These are phyloP conservation scores for Ictalurus furcatus DNA, from an alignment of 2,113 vertebrate genomes.

Conservation along the genomic window DNA sequence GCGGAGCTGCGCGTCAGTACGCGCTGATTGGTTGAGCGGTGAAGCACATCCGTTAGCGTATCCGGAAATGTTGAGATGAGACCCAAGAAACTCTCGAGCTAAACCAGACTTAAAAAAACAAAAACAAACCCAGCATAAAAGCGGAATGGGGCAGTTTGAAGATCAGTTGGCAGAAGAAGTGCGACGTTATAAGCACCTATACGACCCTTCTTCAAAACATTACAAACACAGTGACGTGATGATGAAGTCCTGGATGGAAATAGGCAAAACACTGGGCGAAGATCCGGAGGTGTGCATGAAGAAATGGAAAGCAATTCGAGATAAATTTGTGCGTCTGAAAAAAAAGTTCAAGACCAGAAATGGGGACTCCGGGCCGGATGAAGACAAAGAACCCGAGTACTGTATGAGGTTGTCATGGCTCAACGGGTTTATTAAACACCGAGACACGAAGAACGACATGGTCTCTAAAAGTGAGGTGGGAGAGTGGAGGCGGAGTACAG, in stretches of 20 bases:
- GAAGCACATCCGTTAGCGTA: constrained; percentile 2
- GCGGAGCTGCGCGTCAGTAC: background rate
- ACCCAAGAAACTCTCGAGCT: background rate
- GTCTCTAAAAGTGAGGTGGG: background rate
- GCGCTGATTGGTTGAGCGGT: background rate
- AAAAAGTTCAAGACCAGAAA: background rate
- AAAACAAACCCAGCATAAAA: background rate
- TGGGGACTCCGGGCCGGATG: background rate
- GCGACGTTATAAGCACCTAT: constrained; percentile 16
- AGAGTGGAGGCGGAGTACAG: background rate
- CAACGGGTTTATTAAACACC: background rate
- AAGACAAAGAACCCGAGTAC: constrained; percentile 10
- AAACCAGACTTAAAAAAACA: background rate
- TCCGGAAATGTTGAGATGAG: background rate
- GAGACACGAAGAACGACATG: background rate
- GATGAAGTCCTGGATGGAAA: background rate
- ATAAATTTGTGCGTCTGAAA: constrained; percentile 10
- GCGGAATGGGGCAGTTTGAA: background rate
- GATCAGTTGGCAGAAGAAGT: background rate
- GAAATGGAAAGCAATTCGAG: constrained; percentile 1
- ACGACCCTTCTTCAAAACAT: constrained; percentile 12
- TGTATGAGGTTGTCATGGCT: background rate
- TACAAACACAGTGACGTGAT: constrained; percentile 9
- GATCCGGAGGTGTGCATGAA: constrained; percentile 13
- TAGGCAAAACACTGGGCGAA: background rate